These are phyloP conservation scores for Cataglyphis altisquamis DNA, from an alignment of 2,888 invertebrate genomes.

Conservation along the genomic window DNA sequence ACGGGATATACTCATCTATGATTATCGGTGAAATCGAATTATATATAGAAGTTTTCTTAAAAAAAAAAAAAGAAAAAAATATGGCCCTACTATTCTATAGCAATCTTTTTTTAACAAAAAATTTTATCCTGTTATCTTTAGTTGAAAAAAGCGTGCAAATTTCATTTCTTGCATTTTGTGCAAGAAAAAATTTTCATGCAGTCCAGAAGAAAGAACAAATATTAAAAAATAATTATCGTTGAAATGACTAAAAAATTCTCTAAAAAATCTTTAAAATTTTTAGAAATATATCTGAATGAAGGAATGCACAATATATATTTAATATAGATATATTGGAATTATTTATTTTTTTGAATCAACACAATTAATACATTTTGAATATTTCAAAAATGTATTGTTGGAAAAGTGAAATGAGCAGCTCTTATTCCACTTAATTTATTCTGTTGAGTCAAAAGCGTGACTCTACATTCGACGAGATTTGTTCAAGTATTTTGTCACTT, in stretches of 20 bases:
- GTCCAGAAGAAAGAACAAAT: not conserved
- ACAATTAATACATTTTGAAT: not conserved
- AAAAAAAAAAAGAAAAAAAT: not conserved
- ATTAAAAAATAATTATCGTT: not conserved
- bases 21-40: slow-evolving; percentile 32
- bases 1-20: slow-evolving; percentile 10
- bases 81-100: not conserved
- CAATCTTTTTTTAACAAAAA: not conserved
- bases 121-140: not conserved
- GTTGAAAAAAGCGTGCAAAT: not conserved
- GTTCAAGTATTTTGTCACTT: slow-evolving; percentile 41
- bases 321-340: not conserved
- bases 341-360: not conserved
- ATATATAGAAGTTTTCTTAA: not conserved
- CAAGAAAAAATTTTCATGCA: not conserved
- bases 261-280: not conserved
- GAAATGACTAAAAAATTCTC: not conserved
- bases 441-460: slow-evolving; percentile 15
- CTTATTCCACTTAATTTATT: not conserved
- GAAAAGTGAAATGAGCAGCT: not conserved
- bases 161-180: not conserved
- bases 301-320: not conserved
- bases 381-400: not conserved
- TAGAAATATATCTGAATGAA: not conserved
- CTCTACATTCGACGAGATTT: slow-evolving; percentile 28